Conservation (phyloP, 2,888 invertebrate genomes). For the Lasius platythorax region DNA sequence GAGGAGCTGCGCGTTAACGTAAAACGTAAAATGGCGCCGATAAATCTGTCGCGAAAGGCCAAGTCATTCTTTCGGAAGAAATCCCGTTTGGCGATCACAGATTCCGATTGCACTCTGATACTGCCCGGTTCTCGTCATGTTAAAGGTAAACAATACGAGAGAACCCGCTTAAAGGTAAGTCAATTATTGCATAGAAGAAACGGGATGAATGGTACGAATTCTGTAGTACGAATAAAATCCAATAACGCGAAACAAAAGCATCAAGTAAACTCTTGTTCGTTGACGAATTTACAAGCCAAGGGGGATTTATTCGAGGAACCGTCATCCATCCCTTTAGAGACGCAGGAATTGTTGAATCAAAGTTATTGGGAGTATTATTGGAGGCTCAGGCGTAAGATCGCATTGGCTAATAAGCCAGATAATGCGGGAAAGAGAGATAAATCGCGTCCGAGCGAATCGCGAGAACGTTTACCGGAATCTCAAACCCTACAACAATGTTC, state of each 20-base stretch:
- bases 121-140: slow-evolving; percentile 58
- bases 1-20: background rate
- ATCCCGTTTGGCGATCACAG: slow-evolving; percentile 61
- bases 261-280: background rate
- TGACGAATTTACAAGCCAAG: slow-evolving; percentile 40
- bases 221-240: background rate
- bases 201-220: slow-evolving; percentile 1
- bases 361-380: slow-evolving; percentile 82
- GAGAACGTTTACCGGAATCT: slow-evolving; percentile 62
- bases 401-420: slow-evolving; percentile 57
- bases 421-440: slow-evolving; percentile 32
- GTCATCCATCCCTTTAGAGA: slow-evolving; percentile 75
- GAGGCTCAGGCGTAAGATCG: slow-evolving; percentile 71
- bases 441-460: slow-evolving; percentile 20
- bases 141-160: slow-evolving; percentile 59
- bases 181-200: background rate
- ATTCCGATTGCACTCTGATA: slow-evolving; percentile 68
- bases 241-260: background rate
- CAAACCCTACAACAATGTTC: slow-evolving; percentile 79
- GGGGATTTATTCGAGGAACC: slow-evolving; percentile 59
- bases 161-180: background rate
- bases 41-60: slow-evolving; percentile 65
- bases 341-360: slow-evolving; percentile 78
- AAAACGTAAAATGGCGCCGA: slow-evolving; percentile 46
- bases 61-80: slow-evolving; percentile 68